phyloP scores from a whole-genome alignment of 2,797 vertebrate genomes.

The Vipera latastei region DNA sequence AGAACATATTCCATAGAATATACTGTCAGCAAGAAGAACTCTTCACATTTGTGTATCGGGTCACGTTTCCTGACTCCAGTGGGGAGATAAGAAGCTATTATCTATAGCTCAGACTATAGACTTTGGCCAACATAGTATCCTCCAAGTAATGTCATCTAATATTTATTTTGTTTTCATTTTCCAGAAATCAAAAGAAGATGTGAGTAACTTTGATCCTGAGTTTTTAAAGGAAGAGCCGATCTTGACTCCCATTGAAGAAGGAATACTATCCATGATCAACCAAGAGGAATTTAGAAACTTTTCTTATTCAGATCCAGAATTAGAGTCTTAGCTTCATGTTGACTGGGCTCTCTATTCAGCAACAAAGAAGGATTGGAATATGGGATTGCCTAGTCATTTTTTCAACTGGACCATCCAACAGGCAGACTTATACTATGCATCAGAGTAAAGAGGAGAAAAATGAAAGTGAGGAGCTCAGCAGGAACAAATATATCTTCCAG shows the following conservation, averaged over 20 bases:
- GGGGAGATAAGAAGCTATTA: neutral
- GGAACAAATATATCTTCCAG: slow-evolving; percentile 55
- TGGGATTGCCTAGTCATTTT: slow-evolving; percentile 55
- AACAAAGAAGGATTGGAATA: slow-evolving; percentile 30
- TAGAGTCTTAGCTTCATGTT: slow-evolving; percentile 67
- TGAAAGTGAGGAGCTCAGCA: slow-evolving; percentile 42
- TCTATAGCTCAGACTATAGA: neutral
- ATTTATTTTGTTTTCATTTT: slow-evolving; percentile 54
- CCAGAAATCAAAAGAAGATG: slow-evolving; percentile 93
- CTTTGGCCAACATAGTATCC: neutral
- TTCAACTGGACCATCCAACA: slow-evolving; percentile 48
- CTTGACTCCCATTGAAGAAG: slow-evolving; percentile 91
- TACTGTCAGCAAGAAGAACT: neutral
- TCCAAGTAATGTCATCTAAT: slow-evolving; percentile 1
- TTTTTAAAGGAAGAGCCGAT: slow-evolving; percentile 94
- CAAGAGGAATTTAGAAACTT: slow-evolving; percentile 96
- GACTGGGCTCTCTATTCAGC: slow-evolving; percentile 11
- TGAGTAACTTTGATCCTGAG: slow-evolving; percentile 98
- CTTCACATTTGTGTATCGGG: neutral
- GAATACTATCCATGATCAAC: slow-evolving; percentile 84
- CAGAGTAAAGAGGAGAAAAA: slow-evolving; percentile 44
- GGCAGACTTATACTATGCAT: slow-evolving; percentile 23
- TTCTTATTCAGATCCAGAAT: slow-evolving; percentile 88
- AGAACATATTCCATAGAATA: neutral
- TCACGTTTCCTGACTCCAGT: neutral